Base-by-base conservation (phyloP, 2,888 invertebrate species). In the Ephialtes manifestator region DNA sequence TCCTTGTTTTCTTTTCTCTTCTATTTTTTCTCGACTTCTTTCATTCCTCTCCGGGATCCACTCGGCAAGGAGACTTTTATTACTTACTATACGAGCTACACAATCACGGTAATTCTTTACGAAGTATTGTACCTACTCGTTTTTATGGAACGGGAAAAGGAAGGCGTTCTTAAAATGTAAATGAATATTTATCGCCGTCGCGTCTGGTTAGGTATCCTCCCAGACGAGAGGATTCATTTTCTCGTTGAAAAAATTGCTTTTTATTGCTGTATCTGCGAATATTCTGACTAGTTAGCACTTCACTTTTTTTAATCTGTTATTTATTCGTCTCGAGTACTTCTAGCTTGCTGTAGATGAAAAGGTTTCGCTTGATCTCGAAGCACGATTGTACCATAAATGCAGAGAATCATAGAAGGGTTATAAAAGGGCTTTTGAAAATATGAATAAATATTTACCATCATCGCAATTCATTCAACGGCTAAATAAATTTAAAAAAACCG, bases 151-250 rank as follows among this genome's bases (percentile, higher is more conserved):
- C 18, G 3, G 35, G 11, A 65, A 65, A 39, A 39, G 35, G 55
- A n/a, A 65, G 31, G 35, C 76, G n/a, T 43, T 31, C 43, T 55
- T 71, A 28, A 63, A 76, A 72, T 60, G 63, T 65, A 75, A 79
- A 83, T 75, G 63, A 83, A 79, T 83, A 79, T 75, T 79, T 71
- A 71, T 75, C 46, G 68, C 43, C 24, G 67, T 13, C 60, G 46
- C 63, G 35, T 31, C 53, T 71, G 11, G 55, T 74, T 28, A 13
- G 28, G 24, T 48, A 48, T 35, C 48, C 51, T 13, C 18, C 13
- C 43, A 20, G 43, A 48, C 46, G 18, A 48, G n/a, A 15, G 13
- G 13, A 48, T 39, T 55, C 55, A 68, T 68, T 79, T 70, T 51
- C 35, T 46, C 75, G 53, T 71, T 70, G 75, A 75, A 39, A 65